Evolutionary conservation across 2,113 vertebrate genomes (phyloP), one percentile per base, ranked within the genome.

Genomic region (Tamias sibiricus): DNA sequence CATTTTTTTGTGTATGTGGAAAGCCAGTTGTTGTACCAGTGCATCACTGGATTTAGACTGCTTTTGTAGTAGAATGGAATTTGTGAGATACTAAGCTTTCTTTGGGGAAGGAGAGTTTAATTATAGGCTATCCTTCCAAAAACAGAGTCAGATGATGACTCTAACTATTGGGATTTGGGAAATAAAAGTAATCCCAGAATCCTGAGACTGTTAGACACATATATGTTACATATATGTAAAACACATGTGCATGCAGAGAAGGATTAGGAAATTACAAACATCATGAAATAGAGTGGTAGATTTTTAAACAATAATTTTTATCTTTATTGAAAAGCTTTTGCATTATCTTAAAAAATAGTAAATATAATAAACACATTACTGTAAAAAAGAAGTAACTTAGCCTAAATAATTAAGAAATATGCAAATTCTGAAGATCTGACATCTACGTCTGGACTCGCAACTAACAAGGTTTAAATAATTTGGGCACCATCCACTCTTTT

Each of bases 241-340:
- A 87, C n/a, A 35, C 37, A 32, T 14, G 24, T 62, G 9, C 24
- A 62, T 35, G 2, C 19, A 66, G 40, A 26, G 14, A 62, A 47
- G 30, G 44, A 52, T 8, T 40, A 40, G 28, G 3, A 16, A 72
- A 7, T 76, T 42, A 75, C 42, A 76, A 40, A 3, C 47, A 37
- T 74, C 26, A 71, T 79, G 16, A 91, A 66, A 68, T 79, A 85
- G 13, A 81, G 8, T 42, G 20, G 11, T 54, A 8, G 24, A 13
- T 72, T 93, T 54, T 37, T 87, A 37, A 72, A 26, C 32, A 72
- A 79, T 79, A 84, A 37, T 49, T 40, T 84, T 96, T 88, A 66
- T 8, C 20, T 42, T 91, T 68, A 66, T 35, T 81, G 64, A 40
- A 86, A 87, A 57, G 8, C 16, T 16, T 88, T 75, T 90, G 47